phyloP scores from a whole-genome alignment of 1,140 invertebrate species.

The Pemphigus obesinymphae region DNA sequence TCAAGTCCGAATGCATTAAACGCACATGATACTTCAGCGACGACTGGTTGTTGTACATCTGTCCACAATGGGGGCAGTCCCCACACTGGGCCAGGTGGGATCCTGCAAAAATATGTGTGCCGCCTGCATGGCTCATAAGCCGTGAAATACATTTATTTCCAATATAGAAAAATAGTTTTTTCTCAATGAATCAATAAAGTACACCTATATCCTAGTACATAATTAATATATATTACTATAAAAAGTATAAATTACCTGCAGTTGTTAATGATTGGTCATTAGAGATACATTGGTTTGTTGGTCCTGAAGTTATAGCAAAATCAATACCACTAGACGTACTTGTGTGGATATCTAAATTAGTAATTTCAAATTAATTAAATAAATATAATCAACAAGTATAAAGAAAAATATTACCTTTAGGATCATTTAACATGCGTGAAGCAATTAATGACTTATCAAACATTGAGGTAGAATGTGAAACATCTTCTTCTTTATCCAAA shows the following conservation, averaged over 20 bases:
- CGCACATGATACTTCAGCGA: slow-evolving; percentile 65
- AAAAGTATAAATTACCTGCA: slow-evolving; percentile 28
- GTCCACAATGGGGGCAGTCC: slow-evolving; percentile 61
- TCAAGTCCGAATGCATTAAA: slow-evolving; percentile 63
- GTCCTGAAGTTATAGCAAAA: slow-evolving; percentile 22
- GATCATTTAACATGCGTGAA: slow-evolving; percentile 37
- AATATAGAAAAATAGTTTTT: neutral
- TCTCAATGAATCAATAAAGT: neutral
- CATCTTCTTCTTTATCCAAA: slow-evolving; percentile 26
- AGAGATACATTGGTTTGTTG: neutral
- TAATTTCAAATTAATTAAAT: neutral
- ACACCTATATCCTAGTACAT: neutral
- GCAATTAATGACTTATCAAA: slow-evolving; percentile 32
- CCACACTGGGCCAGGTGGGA: slow-evolving; percentile 47
- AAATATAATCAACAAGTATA: neutral
- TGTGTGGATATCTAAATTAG: slow-evolving; percentile 3
- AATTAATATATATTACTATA: neutral
- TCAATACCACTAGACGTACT: slow-evolving; percentile 20
- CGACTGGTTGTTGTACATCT: slow-evolving; percentile 62
- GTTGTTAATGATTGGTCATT: slow-evolving; percentile 24
- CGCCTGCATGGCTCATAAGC: slow-evolving; percentile 27
- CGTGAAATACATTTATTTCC: slow-evolving; percentile 7
- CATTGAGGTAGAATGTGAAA: neutral
- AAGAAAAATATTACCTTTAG: slow-evolving; percentile 23
- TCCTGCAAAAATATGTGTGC: slow-evolving; percentile 43